Evolutionary conservation across 2,888 invertebrate genomes (phyloP).

Genomic region (Cerastis rubricosa): DNA sequence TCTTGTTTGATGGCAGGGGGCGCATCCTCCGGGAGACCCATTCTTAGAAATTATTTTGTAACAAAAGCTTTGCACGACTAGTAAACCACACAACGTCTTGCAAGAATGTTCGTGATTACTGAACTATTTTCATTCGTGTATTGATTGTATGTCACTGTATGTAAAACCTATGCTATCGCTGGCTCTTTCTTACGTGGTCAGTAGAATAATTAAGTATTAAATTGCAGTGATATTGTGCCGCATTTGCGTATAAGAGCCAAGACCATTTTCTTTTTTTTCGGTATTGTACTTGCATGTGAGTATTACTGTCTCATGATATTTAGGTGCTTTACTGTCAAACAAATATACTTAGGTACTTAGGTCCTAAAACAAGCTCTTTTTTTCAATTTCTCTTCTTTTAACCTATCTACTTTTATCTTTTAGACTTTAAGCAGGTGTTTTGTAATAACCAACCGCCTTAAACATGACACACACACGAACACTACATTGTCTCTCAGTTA

Average conservation of each 20-base stretch:
- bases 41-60: neutral
- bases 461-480: neutral
- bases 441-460: neutral
- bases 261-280: neutral
- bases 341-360: neutral
- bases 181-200: conserved; percentile 40
- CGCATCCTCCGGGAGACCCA: neutral
- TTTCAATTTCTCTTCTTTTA: too few species aligned
- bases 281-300: neutral
- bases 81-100: neutral
- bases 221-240: neutral
- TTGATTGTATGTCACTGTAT: conserved; percentile 43
- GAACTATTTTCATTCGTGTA: conserved; percentile 8
- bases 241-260: neutral
- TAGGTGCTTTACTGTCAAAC: neutral
- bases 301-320: neutral
- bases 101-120: neutral
- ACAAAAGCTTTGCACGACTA: neutral
- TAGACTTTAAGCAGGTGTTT: neutral
- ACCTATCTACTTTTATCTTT: neutral
- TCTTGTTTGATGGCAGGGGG: neutral
- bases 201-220: neutral
- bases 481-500: neutral
- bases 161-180: conserved; percentile 37
- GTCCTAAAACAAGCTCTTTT: too few species aligned